A percentile compares a stretch with the other conserved stretches of the same genome.
Evolutionary conservation across 2,113 vertebrate genomes (phyloP).

Genomic region (Solea solea): DNA sequence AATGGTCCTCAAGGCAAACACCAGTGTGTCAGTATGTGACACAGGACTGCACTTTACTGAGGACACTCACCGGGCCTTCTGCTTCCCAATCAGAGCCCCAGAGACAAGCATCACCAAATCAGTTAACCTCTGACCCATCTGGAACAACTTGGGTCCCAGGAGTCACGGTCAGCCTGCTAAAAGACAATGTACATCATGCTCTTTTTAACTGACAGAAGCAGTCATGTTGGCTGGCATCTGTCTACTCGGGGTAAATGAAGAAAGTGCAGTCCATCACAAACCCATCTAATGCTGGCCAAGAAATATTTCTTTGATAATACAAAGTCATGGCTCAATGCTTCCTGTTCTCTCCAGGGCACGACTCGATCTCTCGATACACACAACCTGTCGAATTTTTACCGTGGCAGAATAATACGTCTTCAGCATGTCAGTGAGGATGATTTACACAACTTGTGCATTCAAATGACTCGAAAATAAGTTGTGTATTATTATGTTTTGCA

Average conservation of each 20-base stretch:
- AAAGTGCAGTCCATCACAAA: slow-evolving; percentile 58
- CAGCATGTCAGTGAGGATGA: slow-evolving; percentile 30
- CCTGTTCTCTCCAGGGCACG: slow-evolving; percentile 45
- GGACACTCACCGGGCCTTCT: slow-evolving; percentile 65
- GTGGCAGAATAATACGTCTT: slow-evolving; percentile 18
- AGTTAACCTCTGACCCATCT: slow-evolving; percentile 72
- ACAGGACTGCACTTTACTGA: slow-evolving; percentile 76
- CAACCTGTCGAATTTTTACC: slow-evolving; percentile 44
- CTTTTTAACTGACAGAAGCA: slow-evolving; percentile 48
- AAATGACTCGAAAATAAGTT: slow-evolving; percentile 13
- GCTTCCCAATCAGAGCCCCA: slow-evolving; percentile 66
- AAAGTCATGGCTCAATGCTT: slow-evolving; percentile 62
- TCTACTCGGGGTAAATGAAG: slow-evolving; percentile 51
- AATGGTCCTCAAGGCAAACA: slow-evolving; percentile 69
- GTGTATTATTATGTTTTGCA: too few relatives aligned
- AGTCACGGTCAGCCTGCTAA: slow-evolving; percentile 63
- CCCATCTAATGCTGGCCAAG: slow-evolving; percentile 45
- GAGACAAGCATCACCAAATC: slow-evolving; percentile 68
- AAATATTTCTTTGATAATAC: slow-evolving; percentile 72
- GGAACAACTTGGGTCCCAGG: slow-evolving; percentile 65
- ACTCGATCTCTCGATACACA: slow-evolving; percentile 49
- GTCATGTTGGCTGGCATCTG: slow-evolving; percentile 61
- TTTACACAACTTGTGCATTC: slow-evolving; percentile 30
- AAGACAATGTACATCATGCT: slow-evolving; percentile 75
- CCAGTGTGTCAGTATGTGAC: slow-evolving; percentile 69